These are phyloP conservation scores for Boloria selene DNA, from an alignment of 2,888 invertebrate genomes.

Conservation along the genomic window DNA sequence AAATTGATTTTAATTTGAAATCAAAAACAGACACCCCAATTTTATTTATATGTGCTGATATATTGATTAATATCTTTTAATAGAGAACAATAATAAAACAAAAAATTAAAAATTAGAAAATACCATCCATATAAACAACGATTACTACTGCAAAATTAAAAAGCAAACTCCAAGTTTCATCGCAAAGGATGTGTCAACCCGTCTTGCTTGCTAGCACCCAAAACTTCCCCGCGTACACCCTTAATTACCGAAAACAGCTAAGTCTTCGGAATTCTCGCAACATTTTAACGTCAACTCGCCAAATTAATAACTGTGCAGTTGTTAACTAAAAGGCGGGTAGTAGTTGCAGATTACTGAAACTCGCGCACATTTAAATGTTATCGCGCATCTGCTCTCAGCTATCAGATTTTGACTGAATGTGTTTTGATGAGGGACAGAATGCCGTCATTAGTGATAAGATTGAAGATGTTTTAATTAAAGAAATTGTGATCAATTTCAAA, in stretches of 20 bases:
- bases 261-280: constrained; percentile 24
- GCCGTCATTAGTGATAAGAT: neutral
- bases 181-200: neutral
- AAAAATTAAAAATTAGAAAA: neutral
- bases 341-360: constrained; percentile 31
- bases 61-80: too few species aligned
- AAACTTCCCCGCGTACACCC: constrained; percentile 23
- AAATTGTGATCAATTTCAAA: neutral
- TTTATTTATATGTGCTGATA: too few species aligned
- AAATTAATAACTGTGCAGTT: constrained; percentile 32
- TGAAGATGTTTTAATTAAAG: neutral
- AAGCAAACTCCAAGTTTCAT: neutral
- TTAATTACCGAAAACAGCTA: constrained; percentile 25
- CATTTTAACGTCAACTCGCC: constrained; percentile 27
- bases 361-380: constrained; percentile 3
- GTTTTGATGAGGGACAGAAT: constrained; percentile 10
- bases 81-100: neutral
- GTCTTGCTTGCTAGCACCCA: neutral
- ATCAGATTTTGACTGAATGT: constrained; percentile 3
- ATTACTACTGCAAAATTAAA: neutral
- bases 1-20: too few species aligned
- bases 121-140: neutral
- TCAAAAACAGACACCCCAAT: too few species aligned
- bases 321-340: constrained; percentile 27
- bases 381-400: neutral